Evolutionary conservation across 2,888 invertebrate species (phyloP).

Genomic region (Dryococelus australis): DNA sequence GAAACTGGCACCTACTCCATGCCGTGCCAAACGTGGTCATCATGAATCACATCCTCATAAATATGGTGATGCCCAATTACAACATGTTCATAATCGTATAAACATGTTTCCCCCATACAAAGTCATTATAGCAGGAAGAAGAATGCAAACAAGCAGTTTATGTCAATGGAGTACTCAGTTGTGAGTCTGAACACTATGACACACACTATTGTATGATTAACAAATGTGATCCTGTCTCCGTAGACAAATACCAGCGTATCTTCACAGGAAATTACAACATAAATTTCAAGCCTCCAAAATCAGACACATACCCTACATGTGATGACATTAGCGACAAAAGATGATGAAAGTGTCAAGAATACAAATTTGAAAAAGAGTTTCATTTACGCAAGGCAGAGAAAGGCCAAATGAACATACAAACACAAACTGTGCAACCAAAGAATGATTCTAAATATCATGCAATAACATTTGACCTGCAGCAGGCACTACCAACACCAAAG

Average conservation of each 20-base stretch:
- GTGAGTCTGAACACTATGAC: neutral
- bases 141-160: no score
- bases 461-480: no score
- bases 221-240: neutral
- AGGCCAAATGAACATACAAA: neutral
- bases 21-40: neutral
- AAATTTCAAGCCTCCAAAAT: neutral
- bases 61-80: no score
- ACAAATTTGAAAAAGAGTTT: neutral
- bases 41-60: neutral
- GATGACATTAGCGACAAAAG: neutral
- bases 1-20: neutral
- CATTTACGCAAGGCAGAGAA: neutral
- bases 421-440: neutral
- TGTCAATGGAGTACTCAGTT: no score
- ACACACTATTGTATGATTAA: neutral
- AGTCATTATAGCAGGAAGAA: slow-evolving; percentile 4
- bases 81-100: neutral
- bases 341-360: neutral
- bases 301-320: neutral
- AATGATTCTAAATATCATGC: no score
- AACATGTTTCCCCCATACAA: neutral
- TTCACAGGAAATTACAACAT: neutral
- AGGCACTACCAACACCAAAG: slow-evolving; percentile 12
- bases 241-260: neutral